These are phyloP conservation scores for Clepsis dumicolana DNA, from an alignment of 2,888 invertebrate species.

Conservation along the genomic window DNA sequence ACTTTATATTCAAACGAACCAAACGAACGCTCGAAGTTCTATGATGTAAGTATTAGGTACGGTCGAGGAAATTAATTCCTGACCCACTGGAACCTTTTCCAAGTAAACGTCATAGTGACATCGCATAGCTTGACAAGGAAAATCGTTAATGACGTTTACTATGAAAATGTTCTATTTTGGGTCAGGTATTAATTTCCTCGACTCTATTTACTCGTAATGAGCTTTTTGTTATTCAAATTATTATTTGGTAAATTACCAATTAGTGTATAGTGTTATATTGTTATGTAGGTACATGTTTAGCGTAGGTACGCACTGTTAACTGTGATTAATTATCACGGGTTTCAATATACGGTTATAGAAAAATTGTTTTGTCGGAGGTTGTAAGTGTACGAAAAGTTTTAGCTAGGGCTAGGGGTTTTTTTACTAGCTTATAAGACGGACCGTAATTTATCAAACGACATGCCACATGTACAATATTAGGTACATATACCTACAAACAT, in stretches of 20 bases:
- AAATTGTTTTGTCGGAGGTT: not conserved
- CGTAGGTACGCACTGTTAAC: not conserved
- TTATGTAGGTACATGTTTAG: not conserved
- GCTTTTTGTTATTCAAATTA: not conserved
- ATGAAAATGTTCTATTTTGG: no score
- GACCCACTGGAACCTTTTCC: no score
- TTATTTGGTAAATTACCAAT: not conserved
- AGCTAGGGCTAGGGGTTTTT: no score
- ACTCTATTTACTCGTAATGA: not conserved
- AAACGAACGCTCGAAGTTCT: no score
- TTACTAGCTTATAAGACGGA: not conserved
- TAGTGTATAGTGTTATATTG: not conserved
- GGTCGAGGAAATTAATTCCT: no score
- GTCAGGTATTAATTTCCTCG: no score
- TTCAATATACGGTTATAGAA: not conserved
- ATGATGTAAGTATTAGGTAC: no score
- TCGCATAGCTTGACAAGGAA: no score
- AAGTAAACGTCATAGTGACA: no score
- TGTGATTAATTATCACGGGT: not conserved
- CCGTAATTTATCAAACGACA: conserved; percentile 7
- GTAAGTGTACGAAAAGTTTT: not conserved
- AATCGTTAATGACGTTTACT: no score
- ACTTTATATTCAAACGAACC: not conserved
- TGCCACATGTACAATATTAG: not conserved
- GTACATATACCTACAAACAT: no score